Evolutionary conservation across 2,113 vertebrate species (phyloP).

Genomic region (Dasyprocta punctata): DNA sequence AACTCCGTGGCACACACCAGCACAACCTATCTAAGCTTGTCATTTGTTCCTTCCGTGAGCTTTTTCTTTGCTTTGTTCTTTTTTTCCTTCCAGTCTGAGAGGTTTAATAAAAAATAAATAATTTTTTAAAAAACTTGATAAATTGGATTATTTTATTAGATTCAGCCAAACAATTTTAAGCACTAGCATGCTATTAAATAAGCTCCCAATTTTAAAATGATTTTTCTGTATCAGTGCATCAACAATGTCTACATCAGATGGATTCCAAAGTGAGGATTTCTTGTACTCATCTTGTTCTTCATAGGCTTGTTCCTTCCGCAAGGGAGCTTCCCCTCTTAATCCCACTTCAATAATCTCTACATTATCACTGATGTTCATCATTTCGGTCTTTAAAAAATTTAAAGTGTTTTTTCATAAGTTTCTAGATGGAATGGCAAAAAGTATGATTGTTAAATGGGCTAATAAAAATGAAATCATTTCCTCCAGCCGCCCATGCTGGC

Average conservation of each 20-base stretch:
- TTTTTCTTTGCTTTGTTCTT: background rate
- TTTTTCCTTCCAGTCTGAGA: background rate
- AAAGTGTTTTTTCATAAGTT: background rate
- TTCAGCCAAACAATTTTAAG: background rate
- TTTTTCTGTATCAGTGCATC: background rate
- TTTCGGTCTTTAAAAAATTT: background rate
- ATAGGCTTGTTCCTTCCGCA: background rate
- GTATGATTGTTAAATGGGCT: background rate
- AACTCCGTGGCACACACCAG: background rate
- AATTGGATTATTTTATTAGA: background rate
- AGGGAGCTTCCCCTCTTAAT: background rate
- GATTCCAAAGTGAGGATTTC: background rate
- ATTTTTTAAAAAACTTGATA: background rate
- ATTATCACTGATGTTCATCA: background rate
- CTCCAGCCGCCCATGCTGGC: background rate
- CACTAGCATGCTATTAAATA: background rate
- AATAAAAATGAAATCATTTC: background rate
- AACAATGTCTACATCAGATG: background rate
- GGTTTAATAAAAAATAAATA: background rate
- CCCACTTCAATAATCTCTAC: background rate
- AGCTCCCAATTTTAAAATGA: background rate
- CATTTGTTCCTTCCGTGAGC: background rate
- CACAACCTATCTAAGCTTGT: background rate
- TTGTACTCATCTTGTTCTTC: background rate
- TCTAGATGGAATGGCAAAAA: slow-evolving; percentile 4